phyloP scores from a whole-genome alignment of 2,888 invertebrate species.

The Acleris holmiana region DNA sequence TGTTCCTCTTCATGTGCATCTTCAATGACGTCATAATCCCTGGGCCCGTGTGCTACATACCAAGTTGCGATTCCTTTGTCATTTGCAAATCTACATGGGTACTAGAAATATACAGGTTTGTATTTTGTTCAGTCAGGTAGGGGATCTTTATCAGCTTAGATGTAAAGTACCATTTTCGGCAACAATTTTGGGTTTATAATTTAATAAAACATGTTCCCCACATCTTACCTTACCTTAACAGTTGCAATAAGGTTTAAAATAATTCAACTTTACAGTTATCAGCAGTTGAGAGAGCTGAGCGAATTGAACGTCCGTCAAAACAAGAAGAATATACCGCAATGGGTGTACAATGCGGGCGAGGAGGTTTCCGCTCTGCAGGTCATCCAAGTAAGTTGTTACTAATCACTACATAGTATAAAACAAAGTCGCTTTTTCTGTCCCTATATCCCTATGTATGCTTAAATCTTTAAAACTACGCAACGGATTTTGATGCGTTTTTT shows the following conservation, averaged over 20 bases:
- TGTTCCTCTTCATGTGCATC: constrained; percentile 91
- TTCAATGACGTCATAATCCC: constrained; percentile 93
- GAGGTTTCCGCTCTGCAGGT: constrained; percentile 86
- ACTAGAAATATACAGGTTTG: constrained; percentile 93
- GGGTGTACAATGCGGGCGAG: constrained; percentile 93
- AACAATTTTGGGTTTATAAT: no score
- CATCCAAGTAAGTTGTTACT: constrained; percentile 70
- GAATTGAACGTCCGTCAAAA: constrained; percentile 84
- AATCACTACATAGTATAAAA: no score
- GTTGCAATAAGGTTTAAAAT: constrained; percentile 20
- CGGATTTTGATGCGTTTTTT: no score
- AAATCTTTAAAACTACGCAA: no score
- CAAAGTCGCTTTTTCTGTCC: no score
- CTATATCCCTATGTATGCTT: no score
- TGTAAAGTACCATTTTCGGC: no score
- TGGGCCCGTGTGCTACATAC: constrained; percentile 91
- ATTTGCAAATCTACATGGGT: constrained; percentile 92
- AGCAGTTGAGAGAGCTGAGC: constrained; percentile 89
- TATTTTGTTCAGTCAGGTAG: neutral
- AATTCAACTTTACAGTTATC: constrained; percentile 84
- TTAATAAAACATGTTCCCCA: no score
- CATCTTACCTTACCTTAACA: no score
- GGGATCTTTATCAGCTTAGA: no score
- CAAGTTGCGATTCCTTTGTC: constrained; percentile 93
- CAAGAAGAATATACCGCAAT: constrained; percentile 88